Conservation (phyloP, 2,113 vertebrate species). For the Xenus cinereus region DNA sequence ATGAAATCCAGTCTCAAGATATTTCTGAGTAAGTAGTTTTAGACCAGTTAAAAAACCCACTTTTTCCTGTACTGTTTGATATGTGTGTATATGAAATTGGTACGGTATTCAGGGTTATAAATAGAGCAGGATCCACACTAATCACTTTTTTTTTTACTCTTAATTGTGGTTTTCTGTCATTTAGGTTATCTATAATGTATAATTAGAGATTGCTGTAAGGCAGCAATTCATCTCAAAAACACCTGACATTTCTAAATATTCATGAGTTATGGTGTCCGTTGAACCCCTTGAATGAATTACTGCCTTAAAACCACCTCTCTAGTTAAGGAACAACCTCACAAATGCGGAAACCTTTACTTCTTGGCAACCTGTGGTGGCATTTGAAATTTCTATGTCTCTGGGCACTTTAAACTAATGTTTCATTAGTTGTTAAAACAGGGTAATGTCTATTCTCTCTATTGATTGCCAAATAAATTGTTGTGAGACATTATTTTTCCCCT, state of each 20-base stretch:
- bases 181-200: constrained; percentile 4
- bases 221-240: constrained; percentile 3
- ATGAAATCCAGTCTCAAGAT: not conserved
- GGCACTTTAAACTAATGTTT: constrained; percentile 13
- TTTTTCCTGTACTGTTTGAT: not conserved
- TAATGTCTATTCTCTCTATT: constrained; percentile 11
- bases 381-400: not conserved
- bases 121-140: not conserved
- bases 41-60: not conserved
- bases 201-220: constrained; percentile 12
- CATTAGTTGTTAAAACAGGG: constrained; percentile 21
- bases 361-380: not conserved
- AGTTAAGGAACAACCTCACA: not conserved
- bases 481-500: not conserved
- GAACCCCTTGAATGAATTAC: constrained; percentile 14
- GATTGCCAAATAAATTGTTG: not conserved
- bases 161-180: not conserved
- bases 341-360: constrained; percentile 9
- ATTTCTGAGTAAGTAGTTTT: not conserved
- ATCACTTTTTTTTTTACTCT: not conserved
- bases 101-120: not conserved
- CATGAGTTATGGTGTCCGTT: not conserved
- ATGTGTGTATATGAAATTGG: not conserved
- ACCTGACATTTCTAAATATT: constrained; percentile 33
- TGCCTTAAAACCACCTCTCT: not conserved